Evolutionary conservation across 2,113 vertebrate species (phyloP), one percentile per base, ranked within the genome.

Genomic region (Rafetus swinhoei): DNA sequence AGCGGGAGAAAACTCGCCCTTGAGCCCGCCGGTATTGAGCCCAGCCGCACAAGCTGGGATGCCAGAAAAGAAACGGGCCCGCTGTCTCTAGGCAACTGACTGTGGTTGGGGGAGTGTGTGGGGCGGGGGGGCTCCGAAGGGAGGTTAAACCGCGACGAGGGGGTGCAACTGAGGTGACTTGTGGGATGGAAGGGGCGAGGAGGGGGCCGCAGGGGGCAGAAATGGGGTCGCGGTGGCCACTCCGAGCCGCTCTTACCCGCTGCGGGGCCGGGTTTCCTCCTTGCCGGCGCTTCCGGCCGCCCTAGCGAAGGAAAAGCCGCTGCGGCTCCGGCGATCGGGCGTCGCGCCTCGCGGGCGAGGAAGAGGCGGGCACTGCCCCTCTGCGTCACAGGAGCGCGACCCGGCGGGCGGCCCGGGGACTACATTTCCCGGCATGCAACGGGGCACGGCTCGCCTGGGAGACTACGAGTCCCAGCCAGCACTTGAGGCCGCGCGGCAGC

Each of bases 341-440:
- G 19, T 56, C 29, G 9, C 18, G 21, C 19, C 35, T 2, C 24
- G 52, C 52, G 18, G 80, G 27, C 54, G 29, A 16, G 35, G 10
- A 15, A 14, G 19, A 25, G 80, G n/a, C 5, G 80, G 50, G 9
- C 21, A 13, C 24, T 4, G 55, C 9, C 27, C 1, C 7, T 5
- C n/a, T 11, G 13, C 57, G 69, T 76, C 72, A 77, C 69, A 91
- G 86, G 21, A 82, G 50, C 69, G 90, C 79, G 89, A 35, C 50
- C 6, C 8, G 56, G 24, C 39, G 29, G 50, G 3, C 27, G 9
- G 21, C 5, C 35, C 11, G 14, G 22, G 86, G 84, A 95, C 96
- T 97, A 96, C 95, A 79, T 21, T 27, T 93, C 93, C 97, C 96
- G 55, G 83, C 89, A 59, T 16, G 56, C 95, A 53, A 52, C 82